A percentile compares a stretch with the other conserved stretches of the same genome.
phyloP scores from a whole-genome alignment of 2,113 vertebrate species.

The Ranitomeya imitator region DNA sequence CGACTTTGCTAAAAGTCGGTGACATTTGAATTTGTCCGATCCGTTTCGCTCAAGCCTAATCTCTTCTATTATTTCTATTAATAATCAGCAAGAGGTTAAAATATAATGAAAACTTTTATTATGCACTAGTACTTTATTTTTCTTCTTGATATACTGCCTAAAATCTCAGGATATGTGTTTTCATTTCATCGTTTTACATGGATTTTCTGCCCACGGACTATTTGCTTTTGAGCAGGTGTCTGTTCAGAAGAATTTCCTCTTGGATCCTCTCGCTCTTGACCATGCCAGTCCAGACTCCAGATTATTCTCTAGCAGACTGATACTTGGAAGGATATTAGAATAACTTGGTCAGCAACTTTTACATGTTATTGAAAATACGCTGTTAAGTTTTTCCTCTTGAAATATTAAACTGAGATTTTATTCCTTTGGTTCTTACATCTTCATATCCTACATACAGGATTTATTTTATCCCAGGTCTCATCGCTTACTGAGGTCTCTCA shows the following conservation, averaged over 20 bases:
- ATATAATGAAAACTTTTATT: neutral
- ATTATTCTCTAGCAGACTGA: neutral
- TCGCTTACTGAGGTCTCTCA: neutral
- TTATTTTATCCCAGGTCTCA: neutral
- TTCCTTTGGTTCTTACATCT: neutral
- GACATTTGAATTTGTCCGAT: no score
- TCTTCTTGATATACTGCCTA: neutral
- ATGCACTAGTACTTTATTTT: no score
- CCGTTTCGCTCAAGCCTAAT: no score
- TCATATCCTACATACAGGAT: neutral
- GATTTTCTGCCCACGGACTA: neutral
- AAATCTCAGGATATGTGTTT: neutral
- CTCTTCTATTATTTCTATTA: no score
- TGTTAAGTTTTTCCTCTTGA: neutral
- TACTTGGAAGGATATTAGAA: slow-evolving; percentile 20
- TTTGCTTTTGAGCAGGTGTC: slow-evolving; percentile 34
- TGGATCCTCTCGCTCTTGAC: neutral
- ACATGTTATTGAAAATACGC: neutral
- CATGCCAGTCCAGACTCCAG: neutral
- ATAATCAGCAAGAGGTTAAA: no score
- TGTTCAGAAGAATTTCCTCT: slow-evolving; percentile 29
- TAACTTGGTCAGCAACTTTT: slow-evolving; percentile 27
- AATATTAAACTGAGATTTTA: neutral
- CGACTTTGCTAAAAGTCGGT: no score
- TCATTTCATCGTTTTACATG: neutral